Base-by-base conservation (phyloP, 2,113 vertebrate genomes). In the Actenoides lindsayi region DNA sequence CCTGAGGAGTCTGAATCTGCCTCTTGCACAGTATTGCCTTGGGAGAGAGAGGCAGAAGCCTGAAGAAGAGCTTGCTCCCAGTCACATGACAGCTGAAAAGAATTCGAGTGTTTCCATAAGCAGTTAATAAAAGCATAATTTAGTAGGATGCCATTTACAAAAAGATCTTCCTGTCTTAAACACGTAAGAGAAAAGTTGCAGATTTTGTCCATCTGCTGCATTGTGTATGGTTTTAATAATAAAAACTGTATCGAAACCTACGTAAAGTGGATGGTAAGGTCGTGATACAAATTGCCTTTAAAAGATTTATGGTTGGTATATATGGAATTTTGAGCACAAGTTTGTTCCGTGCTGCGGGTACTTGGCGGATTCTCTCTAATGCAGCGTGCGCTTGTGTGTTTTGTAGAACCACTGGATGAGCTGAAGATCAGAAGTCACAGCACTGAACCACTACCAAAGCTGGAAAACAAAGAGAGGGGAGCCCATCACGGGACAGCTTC, bases 361-460 rank as follows among this genome's bases (percentile, higher is more conserved):
- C 83, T 93, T 54, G 69, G 14, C 87, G 60, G 67, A 41, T 20
- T 37, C 16, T 62, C 24, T 35, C 1, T 91, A 94, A 97, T 0
- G 0, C 44, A 80, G 50, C 88, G 5, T 64, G 59, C 44, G 41
- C 77, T 80, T 95, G 53, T 37, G 50, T 97, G 10, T 92, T 95
- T 94, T 85, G 31, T 83, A 98, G 98, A 98, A 96, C 97, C 98
- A 4, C 87, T 97, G 96, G 99, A 98, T 86, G 99, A 99, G 56
- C 96, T 98, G 56, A 99, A 99, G 97, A 98, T 98, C 91, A 99
- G 99, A 95, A 98, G 98, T 81, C 97, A 98, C 97, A 98, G 98
- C 97, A 98, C 98, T 37, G 99, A 99, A 91, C 98, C 98, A 54
- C 98, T 99, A 93, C 98, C 99, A 97, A 98, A 99, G 96, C 93